Conservation (phyloP, 2,797 vertebrate species). For the Rhabdophis nuchalis region DNA sequence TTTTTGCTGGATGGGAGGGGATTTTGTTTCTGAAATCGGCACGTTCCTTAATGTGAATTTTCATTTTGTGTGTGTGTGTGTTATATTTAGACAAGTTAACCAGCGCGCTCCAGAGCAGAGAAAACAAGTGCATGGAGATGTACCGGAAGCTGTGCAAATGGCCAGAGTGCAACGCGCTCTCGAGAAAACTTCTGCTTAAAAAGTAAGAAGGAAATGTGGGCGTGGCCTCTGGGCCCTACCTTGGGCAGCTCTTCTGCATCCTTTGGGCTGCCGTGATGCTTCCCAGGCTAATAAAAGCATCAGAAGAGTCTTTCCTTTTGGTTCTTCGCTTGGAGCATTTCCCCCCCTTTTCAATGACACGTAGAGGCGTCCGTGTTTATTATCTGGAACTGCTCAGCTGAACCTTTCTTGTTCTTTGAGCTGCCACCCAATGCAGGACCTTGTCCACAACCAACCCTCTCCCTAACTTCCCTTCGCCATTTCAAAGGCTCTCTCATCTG, state of each 20-base stretch:
- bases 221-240: not conserved
- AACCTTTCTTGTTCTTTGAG: not conserved
- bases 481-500: not conserved
- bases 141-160: conserved; percentile 88
- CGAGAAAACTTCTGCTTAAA: conserved; percentile 86
- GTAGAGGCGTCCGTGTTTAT: not conserved
- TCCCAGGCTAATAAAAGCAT: not conserved
- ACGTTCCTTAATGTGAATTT: not conserved
- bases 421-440: not conserved
- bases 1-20: no score
- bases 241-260: not conserved
- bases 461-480: no score
- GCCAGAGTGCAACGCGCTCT: conserved; percentile 92
- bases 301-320: not conserved
- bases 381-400: not conserved
- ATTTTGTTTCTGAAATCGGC: not conserved
- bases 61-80: conserved; percentile 16
- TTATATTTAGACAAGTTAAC: conserved; percentile 89
- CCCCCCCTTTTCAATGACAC: rapidly evolving
- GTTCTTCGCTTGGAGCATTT: not conserved
- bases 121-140: conserved; percentile 94
- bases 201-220: conserved; percentile 81
- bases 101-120: conserved; percentile 94
- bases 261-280: not conserved
- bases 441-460: not conserved